Conservation (phyloP, 2,113 vertebrate genomes). For the Chascanopsetta lugubris region DNA sequence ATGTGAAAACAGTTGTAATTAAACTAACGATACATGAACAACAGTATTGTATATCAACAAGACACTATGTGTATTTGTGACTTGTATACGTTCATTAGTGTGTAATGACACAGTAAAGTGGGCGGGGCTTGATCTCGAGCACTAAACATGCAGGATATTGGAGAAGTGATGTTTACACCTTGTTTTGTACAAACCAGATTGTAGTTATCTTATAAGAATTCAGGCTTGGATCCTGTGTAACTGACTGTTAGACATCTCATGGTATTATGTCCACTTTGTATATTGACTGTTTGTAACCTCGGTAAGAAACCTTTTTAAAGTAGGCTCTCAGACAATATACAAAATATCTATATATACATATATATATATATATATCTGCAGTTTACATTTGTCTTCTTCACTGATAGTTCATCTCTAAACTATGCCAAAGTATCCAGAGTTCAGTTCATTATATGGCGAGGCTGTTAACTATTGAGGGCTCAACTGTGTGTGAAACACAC, state of each 20-base stretch:
- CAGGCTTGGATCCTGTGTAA: slow-evolving; percentile 17
- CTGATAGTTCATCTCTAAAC: slow-evolving; percentile 74
- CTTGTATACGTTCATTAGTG: slow-evolving; percentile 59
- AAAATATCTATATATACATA: slow-evolving; percentile 32
- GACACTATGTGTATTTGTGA: slow-evolving; percentile 66
- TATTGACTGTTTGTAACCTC: slow-evolving; percentile 50
- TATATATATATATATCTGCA: slow-evolving; percentile 59
- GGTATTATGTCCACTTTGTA: slow-evolving; percentile 45
- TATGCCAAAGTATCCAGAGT: slow-evolving; percentile 82
- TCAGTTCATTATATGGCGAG: slow-evolving; percentile 54
- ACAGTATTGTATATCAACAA: slow-evolving; percentile 54
- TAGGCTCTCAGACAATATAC: slow-evolving; percentile 35
- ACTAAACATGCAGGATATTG: slow-evolving; percentile 30
- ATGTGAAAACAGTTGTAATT: slow-evolving; percentile 57
- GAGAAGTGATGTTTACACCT: slow-evolving; percentile 37
- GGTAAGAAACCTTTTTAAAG: slow-evolving; percentile 36
- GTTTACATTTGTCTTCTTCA: slow-evolving; percentile 62
- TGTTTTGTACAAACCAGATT: slow-evolving; percentile 28
- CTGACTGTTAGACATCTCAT: slow-evolving; percentile 50
- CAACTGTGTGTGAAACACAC: slow-evolving; percentile 59
- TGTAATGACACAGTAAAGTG: slow-evolving; percentile 48
- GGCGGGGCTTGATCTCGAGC: slow-evolving; percentile 21
- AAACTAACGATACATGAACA: slow-evolving; percentile 35
- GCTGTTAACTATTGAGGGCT: slow-evolving; percentile 74
- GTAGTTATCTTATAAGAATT: slow-evolving; percentile 5